Conservation (phyloP, 2,888 invertebrate species). For the Reticulitermes lucifugus region DNA sequence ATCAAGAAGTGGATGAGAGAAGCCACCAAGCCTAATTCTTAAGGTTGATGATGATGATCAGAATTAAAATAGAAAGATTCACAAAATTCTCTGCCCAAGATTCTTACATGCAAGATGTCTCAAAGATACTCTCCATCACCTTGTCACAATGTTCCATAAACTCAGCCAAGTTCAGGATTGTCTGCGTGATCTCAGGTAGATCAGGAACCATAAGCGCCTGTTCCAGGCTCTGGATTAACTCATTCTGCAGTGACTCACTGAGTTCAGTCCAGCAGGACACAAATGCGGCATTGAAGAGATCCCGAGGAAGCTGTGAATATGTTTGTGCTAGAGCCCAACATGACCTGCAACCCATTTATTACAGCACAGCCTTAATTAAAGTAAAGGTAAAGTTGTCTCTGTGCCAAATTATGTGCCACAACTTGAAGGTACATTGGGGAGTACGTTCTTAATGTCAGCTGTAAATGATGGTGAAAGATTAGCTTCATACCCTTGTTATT, state of each 20-base stretch:
- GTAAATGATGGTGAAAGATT: too few relatives aligned
- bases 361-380: neutral
- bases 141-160: conserved; percentile 99
- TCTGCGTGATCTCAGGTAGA: conserved; percentile 95
- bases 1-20: too few relatives aligned
- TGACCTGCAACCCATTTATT: conserved; percentile 69
- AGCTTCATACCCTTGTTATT: too few relatives aligned
- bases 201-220: conserved; percentile 93
- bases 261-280: conserved; percentile 99
- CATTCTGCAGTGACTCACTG: conserved; percentile 81
- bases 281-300: conserved; percentile 98
- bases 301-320: conserved; percentile 94
- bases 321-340: conserved; percentile 94
- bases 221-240: conserved; percentile 87
- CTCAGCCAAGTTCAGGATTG: conserved; percentile 96
- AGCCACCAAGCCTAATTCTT: too few relatives aligned
- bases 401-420: too few relatives aligned
- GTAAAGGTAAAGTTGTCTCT: too few relatives aligned
- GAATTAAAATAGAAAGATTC: too few relatives aligned
- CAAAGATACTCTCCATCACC: conserved; percentile 55
- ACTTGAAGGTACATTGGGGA: too few relatives aligned
- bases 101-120: too few relatives aligned
- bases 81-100: too few relatives aligned
- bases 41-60: too few relatives aligned
- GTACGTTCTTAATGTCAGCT: too few relatives aligned